Evolutionary conservation across 1,140 invertebrate genomes (phyloP), one percentile per base, ranked within the genome.

Genomic region (Medauroidea extradentata): DNA sequence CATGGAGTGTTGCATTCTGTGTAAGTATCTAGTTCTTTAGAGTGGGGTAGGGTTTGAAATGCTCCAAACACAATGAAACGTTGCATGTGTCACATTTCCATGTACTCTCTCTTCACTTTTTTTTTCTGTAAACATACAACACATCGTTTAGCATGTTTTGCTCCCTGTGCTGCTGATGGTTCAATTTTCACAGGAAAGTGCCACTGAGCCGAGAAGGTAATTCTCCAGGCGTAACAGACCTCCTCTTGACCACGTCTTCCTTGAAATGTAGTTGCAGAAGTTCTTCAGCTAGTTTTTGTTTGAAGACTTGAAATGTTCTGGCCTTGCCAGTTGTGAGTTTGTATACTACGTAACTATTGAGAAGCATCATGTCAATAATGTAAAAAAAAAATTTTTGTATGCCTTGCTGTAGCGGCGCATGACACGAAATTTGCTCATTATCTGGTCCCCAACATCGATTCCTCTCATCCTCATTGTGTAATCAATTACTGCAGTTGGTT

Each of bases 381-480:
- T 54, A 54, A 54, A 54, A 54, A 54, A 54, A 21, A 43, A 18
- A 18, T 54, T 43, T 34, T 54, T 41, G 3, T 41, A 52, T 16
- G 50, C 50, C 25, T 52, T 24, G 27, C 19, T 49, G 19, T 13
- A 49, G 11, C 19, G 11, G 11, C 46, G 11, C 50, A 24, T 29
- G 4, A 29, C 50, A 29, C 16, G 52, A 55, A 56, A 60, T 38
- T 34, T 60, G 39, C 42, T 8, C 8, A 60, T 24, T 39, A 60
- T 60, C 21, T 60, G 58, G 24, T 60, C 52, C 23, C 52, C n/a
- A 14, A 60, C 16, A 55, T 60, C 58, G 5, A 60, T 29, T 1
- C 58, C 51, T 9, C 58, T 52, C 51, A 60, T 60, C 18, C 38
- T 19, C 34, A 46, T 60, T 25, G 49, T 60, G 39, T 60, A 60